Base-by-base conservation (phyloP, 2,113 vertebrate species). In the Ginglymostoma cirratum region DNA sequence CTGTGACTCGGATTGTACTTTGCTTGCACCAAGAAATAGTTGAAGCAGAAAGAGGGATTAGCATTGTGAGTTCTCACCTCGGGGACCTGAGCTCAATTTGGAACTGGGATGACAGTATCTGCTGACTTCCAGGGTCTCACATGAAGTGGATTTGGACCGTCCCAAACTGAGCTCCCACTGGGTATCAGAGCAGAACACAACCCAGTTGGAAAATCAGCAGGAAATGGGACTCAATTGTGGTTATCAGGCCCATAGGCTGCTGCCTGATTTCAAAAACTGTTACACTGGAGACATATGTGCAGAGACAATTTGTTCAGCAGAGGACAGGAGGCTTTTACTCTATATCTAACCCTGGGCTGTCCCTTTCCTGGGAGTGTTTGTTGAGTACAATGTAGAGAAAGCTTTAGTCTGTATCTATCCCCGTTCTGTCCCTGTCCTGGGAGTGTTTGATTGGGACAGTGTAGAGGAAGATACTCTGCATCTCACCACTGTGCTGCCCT, bases 21-120 rank as follows among this genome's bases (percentile, higher is more conserved):
- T 34, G 17, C 55, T 19, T 3, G 5, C n/a, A n/a, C 61, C 61
- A 93, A 19, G 61, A 65, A 93, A 7, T 66, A 93, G 66, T 21
- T 93, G 34, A 42, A n/a, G 5, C 89, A 93, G 52, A 93, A 93
- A 93, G 89, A n/a, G 89, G 61, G 61, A 93, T 93, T 66, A 66
- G 10, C 10, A 45, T 38, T 66, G 15, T 34, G 27, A 61, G 52
- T 61, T 92, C 55, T n/a, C 87, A 92, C 87, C 87, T 65, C 30
- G 14, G 52, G 8, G 87, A 92, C 15, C 89, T 93, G 89, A 0
- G 34, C 19, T 38, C 21, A 34, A 65, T 66, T 93, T 34, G 30
- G 66, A 38, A 38, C 89, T 66, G 61, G 55, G 34, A 23, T 67
- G 89, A 67, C 1, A 5, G 1, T 38, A 38, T 38, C 61, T 66